Percentiles rank a stretch among this genome's conserved stretches.
Conservation (phyloP, 2,797 vertebrate genomes). For the Argentina silus region DNA sequence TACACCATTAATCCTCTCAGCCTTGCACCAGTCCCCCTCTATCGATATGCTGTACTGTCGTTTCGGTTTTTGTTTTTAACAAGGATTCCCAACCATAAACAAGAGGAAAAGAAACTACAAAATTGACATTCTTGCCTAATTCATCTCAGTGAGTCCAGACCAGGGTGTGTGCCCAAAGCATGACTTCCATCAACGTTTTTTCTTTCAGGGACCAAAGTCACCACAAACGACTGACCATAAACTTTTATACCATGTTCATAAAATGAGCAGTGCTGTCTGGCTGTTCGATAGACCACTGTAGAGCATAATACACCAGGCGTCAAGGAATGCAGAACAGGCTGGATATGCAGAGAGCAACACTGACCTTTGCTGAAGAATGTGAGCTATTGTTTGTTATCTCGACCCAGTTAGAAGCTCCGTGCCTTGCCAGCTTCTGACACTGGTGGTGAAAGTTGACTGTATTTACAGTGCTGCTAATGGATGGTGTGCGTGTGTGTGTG, state of each 20-base stretch:
- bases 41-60: background rate
- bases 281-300: background rate
- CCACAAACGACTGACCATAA: background rate
- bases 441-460: background rate
- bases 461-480: constrained; percentile 1
- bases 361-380: constrained; percentile 47
- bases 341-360: background rate
- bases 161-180: background rate
- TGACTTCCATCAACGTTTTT: background rate
- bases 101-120: background rate
- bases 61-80: background rate
- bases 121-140: background rate
- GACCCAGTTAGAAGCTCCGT: constrained; percentile 44
- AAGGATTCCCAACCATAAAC: background rate
- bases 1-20: constrained; percentile 11
- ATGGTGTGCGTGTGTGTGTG: background rate
- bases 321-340: constrained; percentile 8
- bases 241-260: background rate
- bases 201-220: background rate
- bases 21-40: background rate
- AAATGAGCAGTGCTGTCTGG: background rate
- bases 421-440: constrained; percentile 30
- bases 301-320: background rate
- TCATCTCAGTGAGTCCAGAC: background rate
- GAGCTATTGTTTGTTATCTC: constrained; percentile 43